phyloP scores from a whole-genome alignment of 1,140 invertebrate genomes.

The Notospermus geniculatus region DNA sequence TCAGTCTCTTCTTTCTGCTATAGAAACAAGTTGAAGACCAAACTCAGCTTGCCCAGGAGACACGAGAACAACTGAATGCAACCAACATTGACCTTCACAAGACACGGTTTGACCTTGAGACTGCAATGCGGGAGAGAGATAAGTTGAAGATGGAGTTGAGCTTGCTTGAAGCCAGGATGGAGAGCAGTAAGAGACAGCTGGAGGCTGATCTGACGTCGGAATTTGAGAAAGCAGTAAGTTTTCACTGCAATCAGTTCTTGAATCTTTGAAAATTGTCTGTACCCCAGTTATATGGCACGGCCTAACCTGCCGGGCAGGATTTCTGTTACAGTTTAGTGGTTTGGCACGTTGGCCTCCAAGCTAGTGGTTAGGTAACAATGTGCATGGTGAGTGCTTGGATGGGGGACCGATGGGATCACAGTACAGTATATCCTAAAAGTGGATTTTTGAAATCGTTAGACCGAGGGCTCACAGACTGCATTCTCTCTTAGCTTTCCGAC shows the following conservation, averaged over 20 bases:
- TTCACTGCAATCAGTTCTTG: too few species aligned
- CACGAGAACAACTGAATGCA: not conserved
- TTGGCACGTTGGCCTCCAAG: too few species aligned
- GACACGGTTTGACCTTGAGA: not conserved
- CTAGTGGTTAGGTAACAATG: too few species aligned
- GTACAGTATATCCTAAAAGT: too few species aligned
- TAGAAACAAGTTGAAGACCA: not conserved
- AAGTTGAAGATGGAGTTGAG: slow-evolving; percentile 48
- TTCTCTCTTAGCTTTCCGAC: slow-evolving; percentile 32
- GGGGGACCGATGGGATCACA: too few species aligned
- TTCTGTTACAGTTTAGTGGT: too few species aligned
- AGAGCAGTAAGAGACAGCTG: slow-evolving; percentile 37
- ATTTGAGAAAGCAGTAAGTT: slow-evolving; percentile 44
- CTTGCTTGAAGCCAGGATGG: slow-evolving; percentile 48
- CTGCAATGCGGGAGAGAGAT: slow-evolving; percentile 27
- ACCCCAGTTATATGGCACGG: too few species aligned
- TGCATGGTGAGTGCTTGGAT: too few species aligned
- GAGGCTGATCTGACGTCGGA: slow-evolving; percentile 43
- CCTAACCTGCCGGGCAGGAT: too few species aligned
- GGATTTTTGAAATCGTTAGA: not conserved
- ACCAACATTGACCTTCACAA: not conserved
- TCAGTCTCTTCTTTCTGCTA: not conserved
- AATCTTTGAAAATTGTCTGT: too few species aligned
- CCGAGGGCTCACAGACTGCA: not conserved
- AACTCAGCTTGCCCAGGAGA: not conserved